Percentiles rank a stretch among this genome's conserved stretches.
Evolutionary conservation across 2,113 vertebrate genomes (phyloP).

Genomic region (Cyanoramphus novaezelandiae): DNA sequence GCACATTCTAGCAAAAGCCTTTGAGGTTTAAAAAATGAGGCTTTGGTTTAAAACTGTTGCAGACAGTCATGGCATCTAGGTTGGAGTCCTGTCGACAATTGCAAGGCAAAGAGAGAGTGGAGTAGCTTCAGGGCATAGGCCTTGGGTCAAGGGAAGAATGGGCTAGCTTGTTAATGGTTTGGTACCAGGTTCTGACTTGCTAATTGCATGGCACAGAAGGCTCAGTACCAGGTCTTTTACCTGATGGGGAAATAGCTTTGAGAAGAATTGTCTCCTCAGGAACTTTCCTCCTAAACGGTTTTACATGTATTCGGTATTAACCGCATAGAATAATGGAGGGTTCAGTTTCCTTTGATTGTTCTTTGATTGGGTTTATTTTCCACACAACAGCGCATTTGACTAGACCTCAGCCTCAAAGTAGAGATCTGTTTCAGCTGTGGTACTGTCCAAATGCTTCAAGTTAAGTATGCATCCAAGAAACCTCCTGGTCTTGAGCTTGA

Average conservation of each 20-base stretch:
- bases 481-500: not conserved
- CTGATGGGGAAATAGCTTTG: not conserved
- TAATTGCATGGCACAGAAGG: not conserved
- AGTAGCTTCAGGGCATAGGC: not conserved
- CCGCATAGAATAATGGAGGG: not conserved
- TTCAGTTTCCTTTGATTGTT: not conserved
- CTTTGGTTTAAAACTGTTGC: not conserved
- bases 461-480: not conserved
- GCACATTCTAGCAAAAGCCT: not conserved
- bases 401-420: not conserved
- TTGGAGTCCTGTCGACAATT: not conserved
- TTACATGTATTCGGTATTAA: not conserved
- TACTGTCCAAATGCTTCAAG: not conserved
- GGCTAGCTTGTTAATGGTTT: not conserved
- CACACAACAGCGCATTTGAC: not conserved
- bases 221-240: not conserved
- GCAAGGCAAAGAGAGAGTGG: not conserved
- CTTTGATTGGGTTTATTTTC: not conserved
- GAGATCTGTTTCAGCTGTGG: not conserved
- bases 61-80: not conserved
- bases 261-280: not conserved
- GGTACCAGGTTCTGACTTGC: not conserved
- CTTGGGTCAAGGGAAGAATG: not conserved
- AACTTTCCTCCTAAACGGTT: not conserved
- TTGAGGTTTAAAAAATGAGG: not conserved